Base-by-base conservation (phyloP, 2,113 vertebrate genomes). In the Salvelinus namaycush region DNA sequence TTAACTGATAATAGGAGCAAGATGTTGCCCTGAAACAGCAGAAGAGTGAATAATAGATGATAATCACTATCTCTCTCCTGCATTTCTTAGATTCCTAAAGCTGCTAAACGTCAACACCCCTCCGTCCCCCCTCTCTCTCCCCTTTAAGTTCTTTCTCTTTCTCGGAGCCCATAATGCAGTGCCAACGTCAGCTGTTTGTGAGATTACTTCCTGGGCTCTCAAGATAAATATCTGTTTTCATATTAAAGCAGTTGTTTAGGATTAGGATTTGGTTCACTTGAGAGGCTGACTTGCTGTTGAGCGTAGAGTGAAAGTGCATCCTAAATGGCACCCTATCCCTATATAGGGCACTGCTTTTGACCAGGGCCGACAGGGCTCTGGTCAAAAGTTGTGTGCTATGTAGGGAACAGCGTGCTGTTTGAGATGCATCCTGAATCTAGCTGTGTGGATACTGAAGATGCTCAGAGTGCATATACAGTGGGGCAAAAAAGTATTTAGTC, bases 251-350 rank as follows among this genome's bases (percentile, higher is more conserved):
- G 68, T 22, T 5, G 16, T 29, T 29, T 29, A 29, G 29, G 3
- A 29, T 86, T 83, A 77, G 3, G 29, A 29, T 86, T 83, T 76
- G 70, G 51, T 76, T 79, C 79, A 34, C 74, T 83, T 73, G 76
- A 70, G 71, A 76, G 64, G 31, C 57, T 39, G 18, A 29, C 29
- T 29, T 62, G 67, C 66, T 72, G 57, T 3, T 29, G 29, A 29
- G 29, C 29, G 29, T 29, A 29, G 3, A 29, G 29, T 16, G 67
- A 31, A 27, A 34, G 13, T 39, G 31, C 13, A 48, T 48, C 44
- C 44, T 48, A 48, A 8, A 48, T 48, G 44, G 5, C 44, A 11
- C 44, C 44, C 6, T 29, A 29, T 51, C 13, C 62, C 62, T 24
- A 26, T 26, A 11, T 22, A 65, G 22, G 3, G 3, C 26, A 22